Base-by-base conservation (phyloP, 1,140 invertebrate genomes). In the Seison nebaliae region DNA sequence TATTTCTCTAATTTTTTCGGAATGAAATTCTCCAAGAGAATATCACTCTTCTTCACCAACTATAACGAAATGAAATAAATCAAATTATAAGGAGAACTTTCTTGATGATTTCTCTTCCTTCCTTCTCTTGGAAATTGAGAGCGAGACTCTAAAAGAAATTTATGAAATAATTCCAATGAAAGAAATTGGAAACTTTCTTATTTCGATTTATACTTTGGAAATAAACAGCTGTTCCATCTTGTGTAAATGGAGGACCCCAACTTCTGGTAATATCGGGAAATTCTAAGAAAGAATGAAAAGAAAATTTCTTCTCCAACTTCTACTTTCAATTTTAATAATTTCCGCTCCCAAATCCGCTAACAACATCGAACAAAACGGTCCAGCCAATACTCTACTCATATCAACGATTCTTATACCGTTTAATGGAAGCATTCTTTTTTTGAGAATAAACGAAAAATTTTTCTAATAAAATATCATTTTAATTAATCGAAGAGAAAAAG, bases 21-120 rank as follows among this genome's bases (percentile, higher is more conserved):
- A 1, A 93, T 60, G 59, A 74, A 94, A 60, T 94, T 94, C 54
- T 94, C 84, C 8, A 94, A 65, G 1, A 93, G 49, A 16, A 94
- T 69, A 63, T 94, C 84, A 55, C 71, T 72, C 44, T 71, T 67
- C 33, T 57, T 58, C 8, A 70, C 72, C 26, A 66, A 44, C 56
- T 62, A 43, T 28, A 46, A 40, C 15, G 14, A 8, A 16, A 35
- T 19, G n/a, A 3, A 14, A 16, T 12, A 5, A 32, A 4, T 20
- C 1, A 7, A 7, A 8, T 28, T 4, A 18, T 1, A 33, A 33
- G 8, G n/a, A 11, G 4, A 3, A 5, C 12, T 23, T 28, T 7
- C 4, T 29, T 17, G 5, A n/a, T n/a, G n/a, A n/a, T n/a, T n/a
- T n/a, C n/a, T n/a, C n/a, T n/a, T n/a, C n/a, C n/a, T n/a, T n/a